Evolutionary conservation across 2,888 invertebrate genomes (phyloP).

Genomic region (Chouioia cunea): DNA sequence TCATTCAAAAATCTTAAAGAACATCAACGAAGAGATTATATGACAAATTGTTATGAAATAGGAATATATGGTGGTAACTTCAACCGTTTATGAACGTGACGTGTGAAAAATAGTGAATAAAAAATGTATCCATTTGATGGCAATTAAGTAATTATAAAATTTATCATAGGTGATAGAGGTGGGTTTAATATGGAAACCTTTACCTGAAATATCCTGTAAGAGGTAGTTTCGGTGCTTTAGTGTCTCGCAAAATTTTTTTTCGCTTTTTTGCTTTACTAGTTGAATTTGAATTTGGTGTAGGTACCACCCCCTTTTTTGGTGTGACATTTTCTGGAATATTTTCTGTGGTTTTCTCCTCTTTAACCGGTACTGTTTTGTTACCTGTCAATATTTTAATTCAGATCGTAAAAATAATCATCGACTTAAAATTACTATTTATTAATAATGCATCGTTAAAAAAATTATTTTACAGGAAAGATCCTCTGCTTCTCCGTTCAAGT

Average conservation of each 20-base stretch:
- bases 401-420: background rate
- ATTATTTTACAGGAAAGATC: conserved; percentile 56
- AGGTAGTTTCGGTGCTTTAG: conserved; percentile 81
- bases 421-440: conserved; percentile 9
- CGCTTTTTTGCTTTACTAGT: conserved; percentile 73
- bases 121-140: too few relatives aligned
- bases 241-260: conserved; percentile 77
- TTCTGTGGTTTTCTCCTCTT: conserved; percentile 60
- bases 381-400: conserved; percentile 32
- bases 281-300: conserved; percentile 49
- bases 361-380: conserved; percentile 8
- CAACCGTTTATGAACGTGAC: too few relatives aligned
- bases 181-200: conserved; percentile 10
- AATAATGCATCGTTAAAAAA: background rate
- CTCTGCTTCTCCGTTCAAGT: conserved; percentile 60
- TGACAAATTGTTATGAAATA: too few relatives aligned
- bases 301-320: conserved; percentile 56
- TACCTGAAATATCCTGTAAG: conserved; percentile 74
- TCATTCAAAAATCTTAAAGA: conserved; percentile 89
- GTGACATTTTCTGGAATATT: conserved; percentile 54
- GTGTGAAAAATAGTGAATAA: too few relatives aligned
- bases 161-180: too few relatives aligned
- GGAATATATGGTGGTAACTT: too few relatives aligned
- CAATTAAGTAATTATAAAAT: too few relatives aligned
- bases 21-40: conserved; percentile 70